These are phyloP conservation scores for Xestia xanthographa DNA, from an alignment of 2,888 invertebrate genomes.

Conservation along the genomic window DNA sequence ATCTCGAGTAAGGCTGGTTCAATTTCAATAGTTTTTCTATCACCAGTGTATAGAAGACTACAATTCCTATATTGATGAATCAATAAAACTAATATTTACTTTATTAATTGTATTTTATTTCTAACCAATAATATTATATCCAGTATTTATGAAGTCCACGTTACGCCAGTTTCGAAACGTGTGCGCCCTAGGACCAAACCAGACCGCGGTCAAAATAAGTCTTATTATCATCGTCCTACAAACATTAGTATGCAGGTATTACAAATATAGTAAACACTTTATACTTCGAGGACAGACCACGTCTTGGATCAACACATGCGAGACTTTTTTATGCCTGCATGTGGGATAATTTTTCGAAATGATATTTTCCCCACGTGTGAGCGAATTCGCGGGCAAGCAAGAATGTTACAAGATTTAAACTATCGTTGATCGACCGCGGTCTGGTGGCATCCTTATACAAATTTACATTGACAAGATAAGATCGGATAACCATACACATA, in stretches of 20 bases:
- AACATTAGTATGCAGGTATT: neutral
- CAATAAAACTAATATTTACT: constrained; percentile 64
- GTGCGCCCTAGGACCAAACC: neutral
- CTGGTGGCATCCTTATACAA: constrained; percentile 20
- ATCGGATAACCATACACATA: constrained; percentile 21
- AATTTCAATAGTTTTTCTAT: constrained; percentile 28
- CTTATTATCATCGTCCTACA: neutral
- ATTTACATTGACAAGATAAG: constrained; percentile 45
- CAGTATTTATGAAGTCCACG: constrained; percentile 42
- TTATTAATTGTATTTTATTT: constrained; percentile 54
- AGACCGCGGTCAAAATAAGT: constrained; percentile 1
- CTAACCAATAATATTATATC: constrained; percentile 44
- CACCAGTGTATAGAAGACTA: constrained; percentile 21
- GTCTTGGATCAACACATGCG: neutral
- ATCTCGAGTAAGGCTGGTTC: neutral
- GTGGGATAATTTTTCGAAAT: neutral
- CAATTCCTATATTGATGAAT: constrained; percentile 48
- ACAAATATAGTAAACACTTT: no score
- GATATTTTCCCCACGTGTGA: neutral
- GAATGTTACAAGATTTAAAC: neutral
- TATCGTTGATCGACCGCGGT: neutral
- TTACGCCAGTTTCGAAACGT: constrained; percentile 42
- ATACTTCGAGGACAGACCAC: neutral
- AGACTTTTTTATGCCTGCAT: neutral
- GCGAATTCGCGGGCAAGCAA: neutral